Percentiles rank a stretch among this genome's conserved stretches.
phyloP scores from a whole-genome alignment of 35 echinoderm and acorn worm species.

The Ptychodera flava region DNA sequence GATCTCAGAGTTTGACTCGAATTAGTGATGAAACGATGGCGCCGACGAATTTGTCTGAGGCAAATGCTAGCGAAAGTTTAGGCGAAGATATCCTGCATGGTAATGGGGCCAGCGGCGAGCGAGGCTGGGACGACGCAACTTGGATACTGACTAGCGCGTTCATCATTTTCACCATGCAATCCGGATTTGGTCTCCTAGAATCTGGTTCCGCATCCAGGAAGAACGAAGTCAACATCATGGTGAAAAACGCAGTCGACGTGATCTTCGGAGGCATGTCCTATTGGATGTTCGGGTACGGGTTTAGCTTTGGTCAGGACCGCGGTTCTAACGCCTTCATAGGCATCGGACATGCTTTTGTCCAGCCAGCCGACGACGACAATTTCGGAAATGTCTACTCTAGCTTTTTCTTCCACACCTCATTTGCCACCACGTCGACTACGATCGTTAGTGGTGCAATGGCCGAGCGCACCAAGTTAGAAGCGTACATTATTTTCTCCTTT shows the following conservation, averaged over 20 bases:
- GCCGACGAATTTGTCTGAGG: too few species aligned
- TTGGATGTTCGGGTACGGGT: conserved; percentile 42
- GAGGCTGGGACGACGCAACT: conserved; percentile 87
- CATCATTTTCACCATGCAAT: conserved; percentile 45
- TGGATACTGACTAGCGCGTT: conserved; percentile 99
- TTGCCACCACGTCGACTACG: conserved; percentile 70
- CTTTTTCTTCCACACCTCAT: conserved; percentile 76
- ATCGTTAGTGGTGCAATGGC: conserved; percentile 87
- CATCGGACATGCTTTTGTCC: conserved; percentile 52
- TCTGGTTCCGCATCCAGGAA: conserved; percentile 62
- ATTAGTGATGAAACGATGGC: too few species aligned
- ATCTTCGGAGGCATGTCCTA: conserved; percentile 69
- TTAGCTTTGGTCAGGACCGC: conserved; percentile 38
- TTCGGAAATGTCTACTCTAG: conserved; percentile 48
- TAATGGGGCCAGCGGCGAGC: too few species aligned
- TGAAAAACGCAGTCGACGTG: conserved; percentile 79
- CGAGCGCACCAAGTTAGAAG: conserved; percentile 87
- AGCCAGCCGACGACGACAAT: conserved; percentile 4
- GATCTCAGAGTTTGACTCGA: too few species aligned
- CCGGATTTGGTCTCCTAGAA: conserved; percentile 67
- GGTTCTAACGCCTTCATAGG: conserved; percentile 47
- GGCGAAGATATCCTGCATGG: too few species aligned
- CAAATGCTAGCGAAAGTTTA: too few species aligned
- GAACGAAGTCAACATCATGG: conserved; percentile 93
- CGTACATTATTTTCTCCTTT: conserved; percentile 89